These are phyloP conservation scores for Pheosia gnoma DNA, from an alignment of 2,888 invertebrate genomes.

Conservation along the genomic window DNA sequence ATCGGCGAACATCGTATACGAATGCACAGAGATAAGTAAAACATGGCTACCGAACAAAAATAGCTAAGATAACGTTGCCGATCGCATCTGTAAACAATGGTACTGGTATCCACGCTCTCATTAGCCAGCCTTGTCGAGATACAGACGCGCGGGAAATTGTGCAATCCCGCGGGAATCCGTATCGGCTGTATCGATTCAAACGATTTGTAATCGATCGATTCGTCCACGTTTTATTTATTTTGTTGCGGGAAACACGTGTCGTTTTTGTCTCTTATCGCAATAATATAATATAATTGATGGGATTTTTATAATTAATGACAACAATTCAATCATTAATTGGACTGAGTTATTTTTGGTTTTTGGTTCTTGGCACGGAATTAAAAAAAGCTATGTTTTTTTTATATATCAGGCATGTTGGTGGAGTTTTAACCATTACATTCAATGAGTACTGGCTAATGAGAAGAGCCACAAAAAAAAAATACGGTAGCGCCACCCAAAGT, in stretches of 20 bases:
- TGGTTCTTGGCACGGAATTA: too few relatives aligned
- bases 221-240: conserved; percentile 40
- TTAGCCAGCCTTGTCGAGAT: conserved; percentile 74
- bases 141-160: conserved; percentile 58
- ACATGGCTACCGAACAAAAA: conserved; percentile 79
- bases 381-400: too few relatives aligned
- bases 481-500: too few relatives aligned
- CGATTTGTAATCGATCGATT: conserved; percentile 69
- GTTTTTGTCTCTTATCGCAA: too few relatives aligned
- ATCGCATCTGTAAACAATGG: conserved; percentile 82
- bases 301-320: too few relatives aligned
- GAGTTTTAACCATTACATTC: too few relatives aligned
- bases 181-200: conserved; percentile 62
- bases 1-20: conserved; percentile 65
- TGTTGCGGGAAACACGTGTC: conserved; percentile 10
- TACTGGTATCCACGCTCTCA: conserved; percentile 76
- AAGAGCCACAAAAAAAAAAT: too few relatives aligned
- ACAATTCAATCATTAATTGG: too few relatives aligned
- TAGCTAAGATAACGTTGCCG: conserved; percentile 68
- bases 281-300: too few relatives aligned
- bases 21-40: conserved; percentile 72
- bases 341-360: too few relatives aligned
- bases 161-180: conserved; percentile 71
- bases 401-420: too few relatives aligned
- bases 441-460: too few relatives aligned